phyloP scores from a whole-genome alignment of 2,888 invertebrate genomes.

The Scaptomyza caliginosa region DNA sequence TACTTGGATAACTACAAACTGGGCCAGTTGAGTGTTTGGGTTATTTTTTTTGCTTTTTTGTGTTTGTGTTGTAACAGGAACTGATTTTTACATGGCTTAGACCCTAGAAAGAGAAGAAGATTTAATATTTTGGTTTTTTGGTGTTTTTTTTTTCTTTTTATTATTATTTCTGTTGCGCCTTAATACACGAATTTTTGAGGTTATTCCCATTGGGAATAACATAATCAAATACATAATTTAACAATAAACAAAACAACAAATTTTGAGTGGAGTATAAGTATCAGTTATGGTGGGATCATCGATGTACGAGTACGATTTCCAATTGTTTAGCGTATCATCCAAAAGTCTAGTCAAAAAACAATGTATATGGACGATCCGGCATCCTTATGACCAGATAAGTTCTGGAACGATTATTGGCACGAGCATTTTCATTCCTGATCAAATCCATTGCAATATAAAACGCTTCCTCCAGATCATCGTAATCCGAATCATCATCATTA shows the following conservation, averaged over 20 bases:
- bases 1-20: conserved; percentile 17
- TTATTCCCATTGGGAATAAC: neutral
- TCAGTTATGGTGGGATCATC: conserved; percentile 2
- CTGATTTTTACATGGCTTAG: no score
- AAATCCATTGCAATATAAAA: neutral
- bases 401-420: neutral
- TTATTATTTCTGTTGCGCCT: neutral
- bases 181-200: neutral
- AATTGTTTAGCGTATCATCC: neutral
- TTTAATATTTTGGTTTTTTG: neutral
- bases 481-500: neutral
- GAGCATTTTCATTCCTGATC: neutral
- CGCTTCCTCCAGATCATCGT: neutral
- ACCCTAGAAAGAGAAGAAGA: no score
- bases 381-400: conserved; percentile 22
- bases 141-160: neutral
- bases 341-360: conserved; percentile 3
- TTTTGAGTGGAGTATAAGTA: conserved; percentile 24
- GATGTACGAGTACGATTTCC: neutral
- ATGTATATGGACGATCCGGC: conserved; percentile 26
- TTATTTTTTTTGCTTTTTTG: no score
- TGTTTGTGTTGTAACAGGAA: no score
- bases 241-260: conserved; percentile 22
- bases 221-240: neutral
- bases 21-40: conserved; percentile 8